These are phyloP conservation scores for Mantis religiosa DNA, from an alignment of 2,888 invertebrate species.

Conservation along the genomic window DNA sequence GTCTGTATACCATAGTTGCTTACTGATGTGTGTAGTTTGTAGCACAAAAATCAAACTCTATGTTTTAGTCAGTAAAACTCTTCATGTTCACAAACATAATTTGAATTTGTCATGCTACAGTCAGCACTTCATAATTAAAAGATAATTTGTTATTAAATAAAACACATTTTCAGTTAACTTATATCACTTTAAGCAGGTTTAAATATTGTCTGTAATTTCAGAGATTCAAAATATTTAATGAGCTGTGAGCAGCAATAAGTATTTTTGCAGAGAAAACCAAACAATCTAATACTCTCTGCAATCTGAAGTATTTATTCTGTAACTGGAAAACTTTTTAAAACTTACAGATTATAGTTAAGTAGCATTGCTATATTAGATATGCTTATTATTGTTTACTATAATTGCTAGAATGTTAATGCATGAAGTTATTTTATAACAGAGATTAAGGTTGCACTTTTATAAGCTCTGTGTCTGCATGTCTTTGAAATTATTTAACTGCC, in stretches of 20 bases:
- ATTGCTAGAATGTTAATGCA: background rate
- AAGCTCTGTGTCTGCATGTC: conserved; percentile 30
- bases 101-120: too few relatives aligned
- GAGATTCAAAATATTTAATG: background rate
- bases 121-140: too few relatives aligned
- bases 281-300: background rate
- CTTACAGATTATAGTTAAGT: background rate
- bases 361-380: background rate
- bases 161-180: too few relatives aligned
- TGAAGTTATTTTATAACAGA: background rate
- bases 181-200: too few relatives aligned
- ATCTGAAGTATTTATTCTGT: background rate
- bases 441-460: background rate
- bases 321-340: background rate
- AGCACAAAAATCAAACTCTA: too few relatives aligned
- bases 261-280: too few relatives aligned
- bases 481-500: conserved; percentile 33
- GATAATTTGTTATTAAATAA: too few relatives aligned
- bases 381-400: background rate
- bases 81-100: too few relatives aligned
- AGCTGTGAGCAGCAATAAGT: background rate
- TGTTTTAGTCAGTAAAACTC: too few relatives aligned
- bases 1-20: too few relatives aligned
- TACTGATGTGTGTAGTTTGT: too few relatives aligned
- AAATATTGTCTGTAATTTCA: background rate